Percentiles rank a stretch among this genome's conserved stretches.
phyloP scores from a whole-genome alignment of 2,888 invertebrate genomes.

The Tinea pellionella region DNA sequence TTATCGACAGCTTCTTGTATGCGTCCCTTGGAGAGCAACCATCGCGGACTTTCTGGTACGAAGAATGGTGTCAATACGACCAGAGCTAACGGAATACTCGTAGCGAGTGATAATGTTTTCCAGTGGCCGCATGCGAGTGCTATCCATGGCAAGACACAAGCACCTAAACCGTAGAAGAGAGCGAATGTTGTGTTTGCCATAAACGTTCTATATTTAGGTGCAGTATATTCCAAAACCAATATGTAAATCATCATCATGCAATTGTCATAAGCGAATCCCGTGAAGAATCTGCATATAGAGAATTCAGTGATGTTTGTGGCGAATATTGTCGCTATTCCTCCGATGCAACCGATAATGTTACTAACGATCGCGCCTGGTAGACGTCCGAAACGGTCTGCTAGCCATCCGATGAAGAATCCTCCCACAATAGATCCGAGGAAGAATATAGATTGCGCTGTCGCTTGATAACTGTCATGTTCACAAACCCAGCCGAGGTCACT shows the following conservation, averaged over 20 bases:
- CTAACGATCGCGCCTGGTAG: conserved; percentile 36
- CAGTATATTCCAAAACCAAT: conserved; percentile 40
- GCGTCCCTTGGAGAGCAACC: conserved; percentile 39
- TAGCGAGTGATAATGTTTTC: conserved; percentile 37
- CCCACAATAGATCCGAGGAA: conserved; percentile 46
- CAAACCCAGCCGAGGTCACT: conserved; percentile 50
- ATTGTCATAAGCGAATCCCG: conserved; percentile 48
- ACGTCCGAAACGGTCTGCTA: conserved; percentile 43
- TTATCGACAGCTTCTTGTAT: conserved; percentile 37
- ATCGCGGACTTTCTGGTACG: conserved; percentile 42
- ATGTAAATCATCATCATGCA: conserved; percentile 46
- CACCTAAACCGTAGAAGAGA: conserved; percentile 33
- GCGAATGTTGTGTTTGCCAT: conserved; percentile 43
- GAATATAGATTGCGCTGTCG: conserved; percentile 42
- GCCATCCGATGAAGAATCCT: conserved; percentile 40
- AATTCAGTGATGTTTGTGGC: conserved; percentile 33
- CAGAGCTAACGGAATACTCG: conserved; percentile 36
- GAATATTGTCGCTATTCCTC: conserved; percentile 36
- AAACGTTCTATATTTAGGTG: conserved; percentile 44
- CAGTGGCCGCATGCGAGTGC: conserved; percentile 42
- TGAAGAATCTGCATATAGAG: conserved; percentile 36
- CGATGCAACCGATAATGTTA: conserved; percentile 37
- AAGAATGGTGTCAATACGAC: conserved; percentile 33
- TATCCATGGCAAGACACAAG: conserved; percentile 39
- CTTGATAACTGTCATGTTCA: conserved; percentile 41